Base-by-base conservation (phyloP, 2,113 vertebrate genomes). In the Chrysochloris asiatica region DNA sequence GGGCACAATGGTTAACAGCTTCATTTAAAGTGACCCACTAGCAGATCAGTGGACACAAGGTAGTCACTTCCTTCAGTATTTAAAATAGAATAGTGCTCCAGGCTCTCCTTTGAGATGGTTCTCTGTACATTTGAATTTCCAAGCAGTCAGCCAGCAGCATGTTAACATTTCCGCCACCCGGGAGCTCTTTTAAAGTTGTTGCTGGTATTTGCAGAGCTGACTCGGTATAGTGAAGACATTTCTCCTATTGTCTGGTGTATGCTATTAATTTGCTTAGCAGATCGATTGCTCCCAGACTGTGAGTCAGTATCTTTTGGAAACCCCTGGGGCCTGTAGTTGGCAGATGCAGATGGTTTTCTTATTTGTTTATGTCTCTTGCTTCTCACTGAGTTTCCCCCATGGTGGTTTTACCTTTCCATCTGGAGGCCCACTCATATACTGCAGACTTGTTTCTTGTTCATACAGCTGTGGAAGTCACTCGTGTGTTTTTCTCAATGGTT, bases 271-370 rank as follows among this genome's bases (percentile, higher is more conserved):
- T 38, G 16, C 41, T 56, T 52, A 33, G 82, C 43, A 72, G 43
- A 63, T 54, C 0, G 0, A 3, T 52, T 17, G 56, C 56, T 52
- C 79, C 56, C 26, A 0, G 4, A 8, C 3, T 6, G 33, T 0
- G 9, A 43, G 22, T n/a, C 81, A 3, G n/a, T 9, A 8, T 13
- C 38, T 65, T 45, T 80, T 67, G 43, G 19, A 73, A 11, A 17
- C 43, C 36, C 30, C 33, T 12, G 7, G 56, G 50, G 28, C 24
- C 83, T 78, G 50, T 21, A 33, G 3, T 50, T 84, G 69, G 67
- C 21, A 67, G 47, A 16, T 33, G 7, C 8, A 41, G 72, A 3
- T 36, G 21, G 71, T 89, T 92, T 71, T 71, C 47, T 61, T 85
- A n/a, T 41, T 81, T 81, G n/a, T 91, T 24, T 63, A 33, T 69